These are phyloP conservation scores for Aphidius colemani DNA, from an alignment of 2,888 invertebrate genomes.

Conservation along the genomic window DNA sequence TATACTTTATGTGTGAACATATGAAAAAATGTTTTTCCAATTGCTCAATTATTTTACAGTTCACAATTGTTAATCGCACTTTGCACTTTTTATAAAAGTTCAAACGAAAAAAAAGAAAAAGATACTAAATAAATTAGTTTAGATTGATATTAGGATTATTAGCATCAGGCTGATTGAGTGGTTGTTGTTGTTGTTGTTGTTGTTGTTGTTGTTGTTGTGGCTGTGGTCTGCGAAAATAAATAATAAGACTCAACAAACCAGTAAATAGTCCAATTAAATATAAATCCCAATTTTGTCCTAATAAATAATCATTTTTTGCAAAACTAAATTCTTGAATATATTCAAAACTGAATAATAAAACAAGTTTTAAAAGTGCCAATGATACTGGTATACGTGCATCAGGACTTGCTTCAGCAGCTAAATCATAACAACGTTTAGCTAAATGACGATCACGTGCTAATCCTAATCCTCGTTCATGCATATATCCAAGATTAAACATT, in stretches of 20 bases:
- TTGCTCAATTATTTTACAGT: no score
- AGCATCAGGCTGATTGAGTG: no score
- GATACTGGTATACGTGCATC: slow-evolving; percentile 95
- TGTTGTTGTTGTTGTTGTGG: slow-evolving; percentile 40
- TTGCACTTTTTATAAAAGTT: no score
- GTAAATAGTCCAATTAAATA: slow-evolving; percentile 85
- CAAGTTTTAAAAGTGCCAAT: slow-evolving; percentile 84
- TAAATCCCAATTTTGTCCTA: slow-evolving; percentile 92
- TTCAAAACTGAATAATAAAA: slow-evolving; percentile 74
- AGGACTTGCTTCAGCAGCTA: slow-evolving; percentile 88
- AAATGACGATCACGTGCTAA: slow-evolving; percentile 88
- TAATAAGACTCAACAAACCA: slow-evolving; percentile 79
- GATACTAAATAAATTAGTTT: no score
- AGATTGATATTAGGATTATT: no score
- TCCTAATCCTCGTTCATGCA: slow-evolving; percentile 98
- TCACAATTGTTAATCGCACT: no score
- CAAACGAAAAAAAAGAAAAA: no score
- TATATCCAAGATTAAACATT: slow-evolving; percentile 98
- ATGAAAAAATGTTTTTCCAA: no score
- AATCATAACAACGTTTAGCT: slow-evolving; percentile 96
- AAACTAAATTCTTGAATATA: slow-evolving; percentile 72
- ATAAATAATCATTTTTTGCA: slow-evolving; percentile 65
- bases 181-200: no score
- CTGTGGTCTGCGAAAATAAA: slow-evolving; percentile 74
- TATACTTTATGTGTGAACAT: no score